A percentile compares a stretch with the other conserved stretches of the same genome.
These are phyloP conservation scores for Buceros bicornis DNA, from an alignment of 2,797 vertebrate genomes.

Conservation along the genomic window DNA sequence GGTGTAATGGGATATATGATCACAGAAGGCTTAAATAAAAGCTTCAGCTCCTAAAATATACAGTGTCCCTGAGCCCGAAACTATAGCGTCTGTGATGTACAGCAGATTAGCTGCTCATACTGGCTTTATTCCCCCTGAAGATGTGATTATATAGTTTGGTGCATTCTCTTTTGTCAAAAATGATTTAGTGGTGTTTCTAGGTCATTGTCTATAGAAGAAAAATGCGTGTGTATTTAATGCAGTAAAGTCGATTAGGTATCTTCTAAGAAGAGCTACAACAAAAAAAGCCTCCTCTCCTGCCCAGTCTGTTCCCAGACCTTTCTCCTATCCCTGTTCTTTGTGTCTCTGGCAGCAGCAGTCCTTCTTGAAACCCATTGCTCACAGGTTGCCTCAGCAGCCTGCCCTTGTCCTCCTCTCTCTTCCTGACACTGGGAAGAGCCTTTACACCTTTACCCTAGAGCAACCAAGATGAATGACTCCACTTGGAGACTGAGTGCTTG, in stretches of 20 bases:
- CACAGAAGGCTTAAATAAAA: slow-evolving; percentile 7
- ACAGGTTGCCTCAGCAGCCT: background rate
- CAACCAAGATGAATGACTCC: background rate
- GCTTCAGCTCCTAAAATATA: background rate
- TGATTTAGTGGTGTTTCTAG: slow-evolving; percentile 46
- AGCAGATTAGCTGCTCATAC: background rate
- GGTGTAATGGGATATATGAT: background rate
- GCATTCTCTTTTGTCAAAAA: slow-evolving; percentile 29
- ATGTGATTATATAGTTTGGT: slow-evolving; percentile 35
- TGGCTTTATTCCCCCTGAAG: slow-evolving; percentile 24
- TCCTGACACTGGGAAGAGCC: background rate
- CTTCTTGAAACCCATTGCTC: background rate
- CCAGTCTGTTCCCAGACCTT: background rate
- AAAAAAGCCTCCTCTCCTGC: background rate
- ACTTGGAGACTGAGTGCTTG: background rate
- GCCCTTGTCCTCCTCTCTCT: background rate
- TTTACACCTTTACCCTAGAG: background rate
- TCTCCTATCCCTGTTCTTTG: background rate
- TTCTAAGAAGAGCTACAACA: background rate
- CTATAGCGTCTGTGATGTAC: background rate
- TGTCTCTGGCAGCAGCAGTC: background rate
- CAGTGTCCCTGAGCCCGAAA: background rate
- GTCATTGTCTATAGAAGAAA: slow-evolving; percentile 26
- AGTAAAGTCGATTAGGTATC: background rate
- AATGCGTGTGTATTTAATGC: background rate